These are phyloP conservation scores for Halictus ligatus DNA, from an alignment of 2,888 invertebrate species.

Conservation along the genomic window DNA sequence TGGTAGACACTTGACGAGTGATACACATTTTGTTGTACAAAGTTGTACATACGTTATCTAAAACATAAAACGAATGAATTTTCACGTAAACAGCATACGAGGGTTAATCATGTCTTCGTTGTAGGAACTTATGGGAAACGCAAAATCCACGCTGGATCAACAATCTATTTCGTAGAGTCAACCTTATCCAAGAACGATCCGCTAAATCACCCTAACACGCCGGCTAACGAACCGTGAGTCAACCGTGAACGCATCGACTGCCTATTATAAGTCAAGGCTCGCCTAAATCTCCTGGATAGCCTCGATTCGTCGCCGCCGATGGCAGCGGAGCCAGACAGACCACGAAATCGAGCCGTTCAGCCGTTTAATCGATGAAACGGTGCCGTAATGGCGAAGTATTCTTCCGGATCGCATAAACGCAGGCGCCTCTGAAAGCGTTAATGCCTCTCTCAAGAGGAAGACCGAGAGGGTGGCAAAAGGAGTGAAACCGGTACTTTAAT, in stretches of 20 bases:
- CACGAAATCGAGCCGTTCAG: conserved; percentile 51
- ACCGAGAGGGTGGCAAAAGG: not conserved
- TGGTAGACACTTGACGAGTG: not conserved
- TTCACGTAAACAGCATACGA: not conserved
- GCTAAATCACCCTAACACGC: conserved; percentile 29
- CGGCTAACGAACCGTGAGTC: conserved; percentile 20
- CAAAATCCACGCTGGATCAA: not conserved
- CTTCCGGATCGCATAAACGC: conserved; percentile 64
- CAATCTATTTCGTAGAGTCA: not conserved
- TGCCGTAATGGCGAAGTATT: conserved; percentile 37
- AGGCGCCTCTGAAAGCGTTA: conserved; percentile 74
- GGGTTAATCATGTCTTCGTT: not conserved
- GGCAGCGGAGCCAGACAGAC: conserved; percentile 31
- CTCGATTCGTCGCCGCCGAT: not conserved
- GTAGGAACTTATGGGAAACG: not conserved
- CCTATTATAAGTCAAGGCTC: conserved; percentile 1
- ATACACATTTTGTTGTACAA: not conserved
- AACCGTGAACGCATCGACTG: conserved; percentile 10
- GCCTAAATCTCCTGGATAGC: conserved; percentile 12
- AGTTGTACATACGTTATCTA: not conserved
- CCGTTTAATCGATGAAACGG: conserved; percentile 61
- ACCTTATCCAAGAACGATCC: not conserved
- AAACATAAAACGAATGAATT: not conserved
- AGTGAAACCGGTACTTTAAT: conserved; percentile 74
- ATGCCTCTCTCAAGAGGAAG: conserved; percentile 49